Percentiles rank a stretch among this genome's conserved stretches.
These are phyloP conservation scores for Carollia perspicillata DNA, from an alignment of 2,113 vertebrate genomes.

Conservation along the genomic window DNA sequence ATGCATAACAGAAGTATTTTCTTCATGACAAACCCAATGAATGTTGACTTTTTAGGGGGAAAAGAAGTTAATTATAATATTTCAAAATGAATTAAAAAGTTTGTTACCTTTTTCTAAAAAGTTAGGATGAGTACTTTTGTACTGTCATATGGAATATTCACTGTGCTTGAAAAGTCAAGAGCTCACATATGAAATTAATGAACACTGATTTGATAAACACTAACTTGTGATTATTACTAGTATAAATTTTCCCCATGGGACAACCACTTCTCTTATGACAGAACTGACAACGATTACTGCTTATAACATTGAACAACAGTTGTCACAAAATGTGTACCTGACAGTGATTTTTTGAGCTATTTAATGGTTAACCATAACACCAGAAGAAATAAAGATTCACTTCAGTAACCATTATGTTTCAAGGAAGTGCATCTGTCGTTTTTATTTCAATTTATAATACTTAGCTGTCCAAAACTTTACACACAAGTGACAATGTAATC, in stretches of 20 bases:
- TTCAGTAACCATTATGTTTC: slow-evolving; percentile 82
- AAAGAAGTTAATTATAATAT: not conserved
- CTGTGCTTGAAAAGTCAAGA: not conserved
- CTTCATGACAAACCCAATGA: not conserved
- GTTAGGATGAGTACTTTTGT: not conserved
- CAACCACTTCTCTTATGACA: not conserved
- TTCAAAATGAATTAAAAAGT: not conserved
- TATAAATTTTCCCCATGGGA: not conserved
- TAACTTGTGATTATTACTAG: not conserved
- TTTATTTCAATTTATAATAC: slow-evolving; percentile 85
- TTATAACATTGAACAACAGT: slow-evolving; percentile 21
- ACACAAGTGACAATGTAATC: slow-evolving; percentile 79
- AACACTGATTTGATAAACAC: not conserved
- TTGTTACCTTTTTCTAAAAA: not conserved
- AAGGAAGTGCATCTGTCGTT: slow-evolving; percentile 81
- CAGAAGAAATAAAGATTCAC: slow-evolving; percentile 81
- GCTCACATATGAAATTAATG: not conserved
- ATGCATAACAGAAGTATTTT: not conserved
- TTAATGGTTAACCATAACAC: slow-evolving; percentile 77
- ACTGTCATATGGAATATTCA: not conserved
- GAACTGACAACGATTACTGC: not conserved
- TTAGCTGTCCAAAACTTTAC: slow-evolving; percentile 84
- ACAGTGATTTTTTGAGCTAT: slow-evolving; percentile 57
- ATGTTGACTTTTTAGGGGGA: not conserved
- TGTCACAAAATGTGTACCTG: slow-evolving; percentile 54